Evolutionary conservation across 2,113 vertebrate genomes (phyloP).

Genomic region (Xenopus laevis): DNA sequence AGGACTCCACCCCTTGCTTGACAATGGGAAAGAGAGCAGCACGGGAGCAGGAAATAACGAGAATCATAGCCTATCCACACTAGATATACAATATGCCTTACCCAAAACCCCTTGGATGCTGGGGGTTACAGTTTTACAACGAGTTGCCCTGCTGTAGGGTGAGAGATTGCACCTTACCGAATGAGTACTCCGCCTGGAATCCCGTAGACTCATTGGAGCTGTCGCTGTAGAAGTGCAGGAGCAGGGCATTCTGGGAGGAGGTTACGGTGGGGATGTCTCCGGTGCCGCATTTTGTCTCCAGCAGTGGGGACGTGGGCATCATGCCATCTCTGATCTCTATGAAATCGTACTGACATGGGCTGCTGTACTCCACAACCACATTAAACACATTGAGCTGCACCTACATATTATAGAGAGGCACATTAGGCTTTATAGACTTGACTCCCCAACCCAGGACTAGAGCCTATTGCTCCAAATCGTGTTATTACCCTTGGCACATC

Average conservation of each 20-base stretch:
- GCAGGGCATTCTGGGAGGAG: constrained; percentile 54
- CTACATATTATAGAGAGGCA: constrained; percentile 18
- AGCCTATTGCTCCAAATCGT: too few relatives aligned
- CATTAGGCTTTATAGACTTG: too few relatives aligned
- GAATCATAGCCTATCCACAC: too few relatives aligned
- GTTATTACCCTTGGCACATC: too few relatives aligned
- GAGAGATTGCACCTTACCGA: constrained; percentile 43
- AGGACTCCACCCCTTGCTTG: too few relatives aligned
- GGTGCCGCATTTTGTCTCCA: constrained; percentile 54
- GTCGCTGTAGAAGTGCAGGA: constrained; percentile 46
- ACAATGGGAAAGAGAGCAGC: too few relatives aligned
- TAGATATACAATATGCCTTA: too few relatives aligned
- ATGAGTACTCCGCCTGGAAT: constrained; percentile 52
- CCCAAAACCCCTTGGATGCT: too few relatives aligned
- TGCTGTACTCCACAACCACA: constrained; percentile 55
- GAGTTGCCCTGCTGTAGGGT: too few relatives aligned
- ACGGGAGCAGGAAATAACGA: too few relatives aligned
- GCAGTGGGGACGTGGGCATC: constrained; percentile 45
- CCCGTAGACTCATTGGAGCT: constrained; percentile 46
- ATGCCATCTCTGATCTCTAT: constrained; percentile 57
- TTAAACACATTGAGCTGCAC: constrained; percentile 10
- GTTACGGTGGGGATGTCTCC: constrained; percentile 48
- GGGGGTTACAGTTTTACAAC: too few relatives aligned
- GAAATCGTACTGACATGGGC: constrained; percentile 52
- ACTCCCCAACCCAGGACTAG: too few relatives aligned